Percentiles rank a stretch among this genome's conserved stretches.
These are phyloP conservation scores for Choloepus didactylus DNA, from an alignment of 2,797 vertebrate genomes.

Conservation along the genomic window DNA sequence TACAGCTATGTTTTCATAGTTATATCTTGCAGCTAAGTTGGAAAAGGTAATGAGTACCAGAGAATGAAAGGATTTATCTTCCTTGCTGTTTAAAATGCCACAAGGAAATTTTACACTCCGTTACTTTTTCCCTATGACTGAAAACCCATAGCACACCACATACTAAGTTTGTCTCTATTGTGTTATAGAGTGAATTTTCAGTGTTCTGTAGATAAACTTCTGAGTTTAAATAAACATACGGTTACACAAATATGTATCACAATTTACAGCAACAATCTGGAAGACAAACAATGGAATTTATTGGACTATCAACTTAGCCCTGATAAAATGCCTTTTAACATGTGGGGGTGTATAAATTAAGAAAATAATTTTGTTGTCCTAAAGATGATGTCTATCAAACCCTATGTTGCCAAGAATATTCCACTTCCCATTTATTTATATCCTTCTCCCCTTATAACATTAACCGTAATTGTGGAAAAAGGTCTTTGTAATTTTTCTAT, in stretches of 20 bases:
- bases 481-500: not conserved
- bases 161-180: not conserved
- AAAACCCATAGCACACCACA: not conserved
- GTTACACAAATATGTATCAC: not conserved
- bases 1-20: not conserved
- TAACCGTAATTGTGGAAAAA: not conserved
- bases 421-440: not conserved
- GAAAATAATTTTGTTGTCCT: not conserved
- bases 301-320: not conserved
- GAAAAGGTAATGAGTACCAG: not conserved
- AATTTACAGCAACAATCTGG: not conserved
- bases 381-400: not conserved
- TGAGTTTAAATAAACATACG: not conserved
- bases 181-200: not conserved
- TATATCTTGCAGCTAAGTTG: not conserved
- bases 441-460: not conserved
- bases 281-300: not conserved
- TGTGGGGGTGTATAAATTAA: not conserved
- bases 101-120: not conserved
- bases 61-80: not conserved
- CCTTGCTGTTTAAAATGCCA: not conserved
- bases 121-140: not conserved
- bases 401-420: not conserved
- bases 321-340: not conserved
- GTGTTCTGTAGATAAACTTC: not conserved